Percentiles rank a stretch among this genome's conserved stretches.
Evolutionary conservation across 2,797 vertebrate species (phyloP).

Genomic region (Danio tinwini): DNA sequence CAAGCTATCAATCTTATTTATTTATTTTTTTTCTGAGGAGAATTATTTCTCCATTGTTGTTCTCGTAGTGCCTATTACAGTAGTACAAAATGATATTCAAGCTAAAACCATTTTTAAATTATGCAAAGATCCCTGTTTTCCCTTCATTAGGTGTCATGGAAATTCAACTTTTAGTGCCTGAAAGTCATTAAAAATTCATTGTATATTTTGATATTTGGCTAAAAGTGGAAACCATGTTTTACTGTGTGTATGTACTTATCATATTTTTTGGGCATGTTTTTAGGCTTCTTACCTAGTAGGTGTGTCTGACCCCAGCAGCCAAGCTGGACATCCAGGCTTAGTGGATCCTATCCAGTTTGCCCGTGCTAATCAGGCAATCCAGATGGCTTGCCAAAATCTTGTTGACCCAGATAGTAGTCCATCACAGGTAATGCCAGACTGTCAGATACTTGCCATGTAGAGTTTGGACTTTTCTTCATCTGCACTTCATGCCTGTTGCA

Average conservation of each 20-base stretch:
- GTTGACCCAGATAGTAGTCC: slow-evolving; percentile 95
- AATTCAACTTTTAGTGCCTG: no score
- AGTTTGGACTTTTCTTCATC: slow-evolving; percentile 6
- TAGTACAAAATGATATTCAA: no score
- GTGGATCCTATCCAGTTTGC: slow-evolving; percentile 97
- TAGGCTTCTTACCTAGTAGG: slow-evolving; percentile 95
- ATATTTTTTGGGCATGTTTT: slow-evolving; percentile 9
- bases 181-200: no score
- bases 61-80: no score
- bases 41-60: no score
- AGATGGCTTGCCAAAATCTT: slow-evolving; percentile 97
- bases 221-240: background rate
- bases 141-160: no score
- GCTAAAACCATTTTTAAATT: no score
- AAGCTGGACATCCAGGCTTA: slow-evolving; percentile 93
- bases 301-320: slow-evolving; percentile 95
- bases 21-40: no score
- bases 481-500: slow-evolving; percentile 58
- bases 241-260: background rate
- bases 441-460: background rate
- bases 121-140: no score
- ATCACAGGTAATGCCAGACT: slow-evolving; percentile 84
- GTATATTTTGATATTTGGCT: no score
- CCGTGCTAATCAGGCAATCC: slow-evolving; percentile 94
- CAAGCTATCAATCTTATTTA: no score